Percentiles rank a stretch among this genome's conserved stretches.
phyloP scores from a whole-genome alignment of 23 tunicate species.

The Halocynthia roretzi region DNA sequence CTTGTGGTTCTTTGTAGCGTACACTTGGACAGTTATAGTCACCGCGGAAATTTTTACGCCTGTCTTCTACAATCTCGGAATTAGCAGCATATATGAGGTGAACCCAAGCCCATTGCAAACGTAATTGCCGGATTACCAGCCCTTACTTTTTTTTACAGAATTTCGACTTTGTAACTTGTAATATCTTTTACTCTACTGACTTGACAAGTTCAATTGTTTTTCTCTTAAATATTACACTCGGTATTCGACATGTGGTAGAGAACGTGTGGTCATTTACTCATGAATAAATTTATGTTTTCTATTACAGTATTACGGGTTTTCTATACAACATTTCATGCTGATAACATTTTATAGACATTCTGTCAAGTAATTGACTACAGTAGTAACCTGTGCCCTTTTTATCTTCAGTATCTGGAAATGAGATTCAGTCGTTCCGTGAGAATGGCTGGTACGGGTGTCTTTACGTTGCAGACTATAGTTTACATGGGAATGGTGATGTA shows the following conservation, averaged over 20 bases:
- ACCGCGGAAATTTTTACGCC: constrained; percentile 49
- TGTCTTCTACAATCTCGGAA: constrained; percentile 48
- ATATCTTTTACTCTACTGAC: too few species aligned
- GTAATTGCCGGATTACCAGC: not conserved
- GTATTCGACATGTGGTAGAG: too few species aligned
- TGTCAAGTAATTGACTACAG: too few species aligned
- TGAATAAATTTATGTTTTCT: too few species aligned
- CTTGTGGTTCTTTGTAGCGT: constrained; percentile 49
- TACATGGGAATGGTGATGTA: constrained; percentile 88
- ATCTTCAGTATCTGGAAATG: constrained; percentile 41
- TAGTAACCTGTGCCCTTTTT: not conserved
- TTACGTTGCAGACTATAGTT: constrained; percentile 36
- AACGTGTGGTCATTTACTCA: too few species aligned
- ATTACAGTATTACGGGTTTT: too few species aligned
- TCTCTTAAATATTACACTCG: too few species aligned
- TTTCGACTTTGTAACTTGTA: too few species aligned
- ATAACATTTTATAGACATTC: too few species aligned
- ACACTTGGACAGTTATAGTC: constrained; percentile 25
- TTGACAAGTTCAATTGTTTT: too few species aligned
- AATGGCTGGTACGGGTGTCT: constrained; percentile 29
- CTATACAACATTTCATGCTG: too few species aligned
- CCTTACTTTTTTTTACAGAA: not conserved
- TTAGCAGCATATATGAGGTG: constrained; percentile 68
- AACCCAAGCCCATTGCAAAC: not conserved
- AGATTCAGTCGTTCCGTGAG: constrained; percentile 48